A percentile compares a stretch with the other conserved stretches of the same genome.
phyloP scores from a whole-genome alignment of 2,888 invertebrate genomes.

The Pinctada fucata region DNA sequence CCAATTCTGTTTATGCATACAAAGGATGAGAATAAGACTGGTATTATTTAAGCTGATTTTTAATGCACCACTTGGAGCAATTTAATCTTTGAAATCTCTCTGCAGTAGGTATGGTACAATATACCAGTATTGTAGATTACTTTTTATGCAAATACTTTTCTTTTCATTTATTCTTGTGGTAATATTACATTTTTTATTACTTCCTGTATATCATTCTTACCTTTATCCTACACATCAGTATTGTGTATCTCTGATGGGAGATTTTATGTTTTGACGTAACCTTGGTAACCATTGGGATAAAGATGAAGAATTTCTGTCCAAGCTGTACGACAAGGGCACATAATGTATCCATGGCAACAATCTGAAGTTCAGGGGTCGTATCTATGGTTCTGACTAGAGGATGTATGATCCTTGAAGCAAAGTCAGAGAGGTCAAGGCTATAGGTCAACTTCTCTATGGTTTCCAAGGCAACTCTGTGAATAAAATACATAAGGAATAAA shows the following conservation, averaged over 20 bases:
- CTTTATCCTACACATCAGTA: conserved; percentile 80
- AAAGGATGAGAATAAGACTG: too few relatives aligned
- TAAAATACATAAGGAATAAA: neutral
- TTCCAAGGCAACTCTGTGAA: conserved; percentile 79
- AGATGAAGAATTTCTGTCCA: conserved; percentile 93
- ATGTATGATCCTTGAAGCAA: conserved; percentile 94
- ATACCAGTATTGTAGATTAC: too few relatives aligned
- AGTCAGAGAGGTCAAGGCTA: conserved; percentile 93
- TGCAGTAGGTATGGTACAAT: neutral
- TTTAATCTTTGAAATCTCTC: neutral
- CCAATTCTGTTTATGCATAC: too few relatives aligned
- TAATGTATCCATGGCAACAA: conserved; percentile 92
- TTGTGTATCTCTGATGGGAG: conserved; percentile 86
- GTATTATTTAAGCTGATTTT: too few relatives aligned
- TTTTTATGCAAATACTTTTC: too few relatives aligned
- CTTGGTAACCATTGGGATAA: conserved; percentile 93
- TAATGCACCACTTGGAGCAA: too few relatives aligned
- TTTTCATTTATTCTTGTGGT: too few relatives aligned
- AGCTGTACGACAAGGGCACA: conserved; percentile 92
- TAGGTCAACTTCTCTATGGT: conserved; percentile 94
- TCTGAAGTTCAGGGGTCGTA: conserved; percentile 83
- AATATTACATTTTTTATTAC: too few relatives aligned
- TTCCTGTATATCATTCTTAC: conserved; percentile 52
- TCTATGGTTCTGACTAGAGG: conserved; percentile 91
- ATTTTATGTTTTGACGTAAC: conserved; percentile 78